phyloP scores from a whole-genome alignment of 2,797 vertebrate genomes.

The Poecilia gillii region DNA sequence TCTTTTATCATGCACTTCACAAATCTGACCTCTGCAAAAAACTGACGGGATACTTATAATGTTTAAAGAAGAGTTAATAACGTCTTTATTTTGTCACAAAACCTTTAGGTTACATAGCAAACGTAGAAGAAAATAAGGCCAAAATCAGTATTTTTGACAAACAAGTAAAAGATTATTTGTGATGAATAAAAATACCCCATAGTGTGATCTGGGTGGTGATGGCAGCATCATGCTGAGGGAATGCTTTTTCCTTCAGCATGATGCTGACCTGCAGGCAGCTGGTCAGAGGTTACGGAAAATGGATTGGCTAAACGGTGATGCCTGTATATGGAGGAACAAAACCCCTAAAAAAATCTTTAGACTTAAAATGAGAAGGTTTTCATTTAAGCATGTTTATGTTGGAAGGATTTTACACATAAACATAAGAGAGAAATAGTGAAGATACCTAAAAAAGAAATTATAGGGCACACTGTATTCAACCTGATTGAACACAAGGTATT shows the following conservation, averaged over 20 bases:
- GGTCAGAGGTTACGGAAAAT: background rate
- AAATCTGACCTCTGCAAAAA: background rate
- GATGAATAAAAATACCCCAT: background rate
- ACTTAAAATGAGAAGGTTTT: background rate
- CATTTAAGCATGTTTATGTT: background rate
- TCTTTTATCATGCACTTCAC: background rate
- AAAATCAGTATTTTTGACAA: background rate
- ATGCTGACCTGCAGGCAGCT: background rate
- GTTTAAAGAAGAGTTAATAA: background rate
- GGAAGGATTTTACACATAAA: background rate
- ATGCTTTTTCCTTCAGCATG: background rate
- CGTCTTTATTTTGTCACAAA: background rate
- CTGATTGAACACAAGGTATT: too few relatives aligned
- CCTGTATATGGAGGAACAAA: background rate
- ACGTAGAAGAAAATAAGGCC: background rate
- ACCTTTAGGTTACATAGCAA: background rate
- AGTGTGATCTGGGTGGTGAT: too few relatives aligned
- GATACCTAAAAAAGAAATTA: background rate
- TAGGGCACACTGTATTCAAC: too few relatives aligned
- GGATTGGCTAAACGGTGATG: background rate
- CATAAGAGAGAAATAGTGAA: background rate
- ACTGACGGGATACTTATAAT: background rate
- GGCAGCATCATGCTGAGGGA: background rate
- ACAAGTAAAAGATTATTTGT: background rate
- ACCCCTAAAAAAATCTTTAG: background rate